A percentile compares a stretch with the other conserved stretches of the same genome.
Evolutionary conservation across 2,888 invertebrate genomes (phyloP).

Genomic region (Cantharis lateralis): DNA sequence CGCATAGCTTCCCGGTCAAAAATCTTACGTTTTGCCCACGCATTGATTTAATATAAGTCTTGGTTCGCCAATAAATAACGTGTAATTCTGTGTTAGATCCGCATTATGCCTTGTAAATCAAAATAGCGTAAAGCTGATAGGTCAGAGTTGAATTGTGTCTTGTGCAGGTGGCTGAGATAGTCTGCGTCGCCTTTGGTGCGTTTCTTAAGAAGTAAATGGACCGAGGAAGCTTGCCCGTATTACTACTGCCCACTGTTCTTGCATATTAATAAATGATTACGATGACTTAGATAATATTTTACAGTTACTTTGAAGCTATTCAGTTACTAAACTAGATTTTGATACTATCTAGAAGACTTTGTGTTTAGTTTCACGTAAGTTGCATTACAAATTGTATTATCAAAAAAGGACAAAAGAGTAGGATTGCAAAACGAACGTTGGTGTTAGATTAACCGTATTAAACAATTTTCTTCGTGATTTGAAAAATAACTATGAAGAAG

Average conservation of each 20-base stretch:
- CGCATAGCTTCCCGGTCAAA: conserved; percentile 19
- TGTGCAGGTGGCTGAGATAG: conserved; percentile 32
- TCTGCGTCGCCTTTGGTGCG: conserved; percentile 26
- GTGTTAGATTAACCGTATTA: background rate
- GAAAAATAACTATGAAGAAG: background rate
- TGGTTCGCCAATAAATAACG: conserved; percentile 32
- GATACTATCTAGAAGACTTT: background rate
- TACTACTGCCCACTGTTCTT: conserved; percentile 23
- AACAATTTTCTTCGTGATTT: background rate
- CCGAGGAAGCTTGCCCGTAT: conserved; percentile 31
- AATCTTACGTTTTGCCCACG: conserved; percentile 17
- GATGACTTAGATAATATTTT: conserved; percentile 24
- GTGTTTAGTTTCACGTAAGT: background rate
- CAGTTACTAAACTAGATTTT: background rate
- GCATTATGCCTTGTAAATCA: conserved; percentile 36
- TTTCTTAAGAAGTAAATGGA: conserved; percentile 34
- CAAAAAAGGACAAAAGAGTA: background rate
- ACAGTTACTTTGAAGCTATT: conserved; percentile 14
- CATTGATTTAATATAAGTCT: conserved; percentile 21
- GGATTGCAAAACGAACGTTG: background rate
- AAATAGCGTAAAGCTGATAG: conserved; percentile 35
- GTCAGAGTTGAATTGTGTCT: conserved; percentile 37
- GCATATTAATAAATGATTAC: conserved; percentile 27
- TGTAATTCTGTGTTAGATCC: conserved; percentile 34
- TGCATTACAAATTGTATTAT: background rate